These are phyloP conservation scores for Chrysomela aeneicollis DNA, from an alignment of 2,888 invertebrate species.

Conservation along the genomic window DNA sequence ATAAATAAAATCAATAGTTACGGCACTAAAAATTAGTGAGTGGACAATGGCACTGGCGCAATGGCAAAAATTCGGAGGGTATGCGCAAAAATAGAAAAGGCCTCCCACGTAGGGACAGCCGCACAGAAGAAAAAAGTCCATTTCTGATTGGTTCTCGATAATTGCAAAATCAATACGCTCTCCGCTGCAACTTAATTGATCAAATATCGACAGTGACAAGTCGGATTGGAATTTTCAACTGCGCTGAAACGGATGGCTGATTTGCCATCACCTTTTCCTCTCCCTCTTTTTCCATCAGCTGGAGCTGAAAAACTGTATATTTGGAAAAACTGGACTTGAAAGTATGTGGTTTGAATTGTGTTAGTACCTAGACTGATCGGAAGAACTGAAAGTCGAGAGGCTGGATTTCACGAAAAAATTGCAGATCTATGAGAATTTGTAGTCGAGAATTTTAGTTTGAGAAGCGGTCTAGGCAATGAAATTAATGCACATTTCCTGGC, in stretches of 20 bases:
- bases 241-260: constrained; percentile 21
- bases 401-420: too few species aligned
- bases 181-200: constrained; percentile 60
- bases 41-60: constrained; percentile 61
- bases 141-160: constrained; percentile 63
- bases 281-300: constrained; percentile 27
- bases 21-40: constrained; percentile 62
- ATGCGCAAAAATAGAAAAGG: constrained; percentile 53
- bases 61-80: constrained; percentile 61
- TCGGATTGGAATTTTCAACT: constrained; percentile 32
- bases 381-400: too few species aligned
- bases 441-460: too few species aligned
- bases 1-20: constrained; percentile 59
- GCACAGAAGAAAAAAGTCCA: constrained; percentile 59
- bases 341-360: too few species aligned
- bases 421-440: too few species aligned
- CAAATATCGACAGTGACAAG: constrained; percentile 51
- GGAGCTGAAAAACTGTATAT: too few species aligned
- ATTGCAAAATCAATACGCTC: constrained; percentile 63
- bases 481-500: too few species aligned
- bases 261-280: constrained; percentile 18
- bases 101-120: constrained; percentile 51
- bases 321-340: too few species aligned
- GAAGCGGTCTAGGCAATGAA: too few species aligned
- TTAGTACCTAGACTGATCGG: too few species aligned